Evolutionary conservation across 2,113 vertebrate species (phyloP).

Genomic region (Limnothrissa miodon): DNA sequence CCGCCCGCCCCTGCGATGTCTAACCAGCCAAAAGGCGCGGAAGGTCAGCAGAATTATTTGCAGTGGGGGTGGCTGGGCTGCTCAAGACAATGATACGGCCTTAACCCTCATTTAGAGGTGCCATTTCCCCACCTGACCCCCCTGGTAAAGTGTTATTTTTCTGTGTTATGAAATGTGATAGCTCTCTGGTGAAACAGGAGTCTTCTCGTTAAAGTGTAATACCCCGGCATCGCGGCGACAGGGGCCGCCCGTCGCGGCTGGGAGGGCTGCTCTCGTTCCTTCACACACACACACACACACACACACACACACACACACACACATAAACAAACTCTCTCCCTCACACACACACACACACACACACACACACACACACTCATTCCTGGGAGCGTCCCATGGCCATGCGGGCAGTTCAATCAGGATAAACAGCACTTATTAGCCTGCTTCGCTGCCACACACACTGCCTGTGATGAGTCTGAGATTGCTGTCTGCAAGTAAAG

Average conservation of each 20-base stretch:
- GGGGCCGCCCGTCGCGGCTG: conserved; percentile 34
- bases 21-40: conserved; percentile 71
- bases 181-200: conserved; percentile 71
- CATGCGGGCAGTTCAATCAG: conserved; percentile 70
- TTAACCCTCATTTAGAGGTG: conserved; percentile 78
- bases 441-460: conserved; percentile 59
- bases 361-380: conserved; percentile 44
- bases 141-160: conserved; percentile 76
- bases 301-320: conserved; percentile 28
- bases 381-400: conserved; percentile 46
- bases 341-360: not conserved
- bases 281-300: not conserved
- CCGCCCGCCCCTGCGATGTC: conserved; percentile 77
- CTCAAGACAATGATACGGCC: conserved; percentile 81
- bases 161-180: conserved; percentile 78
- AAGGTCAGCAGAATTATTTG: conserved; percentile 81
- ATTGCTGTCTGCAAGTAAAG: conserved; percentile 67
- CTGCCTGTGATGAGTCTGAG: conserved; percentile 53
- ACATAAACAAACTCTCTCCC: conserved; percentile 32
- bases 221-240: conserved; percentile 63
- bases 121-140: conserved; percentile 81
- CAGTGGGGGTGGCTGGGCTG: conserved; percentile 75
- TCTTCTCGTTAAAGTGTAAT: conserved; percentile 69
- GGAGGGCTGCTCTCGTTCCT: not conserved
- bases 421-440: conserved; percentile 68